phyloP scores from a whole-genome alignment of 1,140 invertebrate species.

The Platyura marginata region DNA sequence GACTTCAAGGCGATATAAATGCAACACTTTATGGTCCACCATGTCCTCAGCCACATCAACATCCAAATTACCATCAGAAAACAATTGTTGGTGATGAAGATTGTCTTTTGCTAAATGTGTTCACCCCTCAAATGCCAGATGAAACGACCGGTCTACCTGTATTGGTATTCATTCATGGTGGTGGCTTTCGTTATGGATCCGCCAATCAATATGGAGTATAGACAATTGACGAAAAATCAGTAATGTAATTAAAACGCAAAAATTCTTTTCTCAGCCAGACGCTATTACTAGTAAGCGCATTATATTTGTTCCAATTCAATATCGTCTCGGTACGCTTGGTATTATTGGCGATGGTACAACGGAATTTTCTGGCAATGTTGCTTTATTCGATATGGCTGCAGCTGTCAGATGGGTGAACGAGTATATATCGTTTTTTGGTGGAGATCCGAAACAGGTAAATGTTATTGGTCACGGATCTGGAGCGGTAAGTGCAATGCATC shows the following conservation, averaged over 20 bases:
- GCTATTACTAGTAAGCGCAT: conserved; percentile 40
- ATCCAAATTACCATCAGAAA: conserved; percentile 9
- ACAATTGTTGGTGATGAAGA: conserved; percentile 41
- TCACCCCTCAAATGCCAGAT: conserved; percentile 41
- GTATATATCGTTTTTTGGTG: conserved; percentile 48
- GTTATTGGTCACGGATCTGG: conserved; percentile 49
- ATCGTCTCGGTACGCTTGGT: conserved; percentile 58
- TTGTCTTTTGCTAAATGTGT: conserved; percentile 62
- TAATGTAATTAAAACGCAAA: too few species aligned
- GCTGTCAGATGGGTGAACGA: conserved; percentile 44
- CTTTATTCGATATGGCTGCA: conserved; percentile 44
- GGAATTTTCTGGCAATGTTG: conserved; percentile 48
- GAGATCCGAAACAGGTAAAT: conserved; percentile 41
- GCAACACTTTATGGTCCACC: conserved; percentile 31
- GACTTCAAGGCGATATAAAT: conserved; percentile 30
- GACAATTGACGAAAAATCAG: too few species aligned
- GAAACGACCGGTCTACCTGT: conserved; percentile 32
- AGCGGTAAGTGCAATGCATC: conserved; percentile 35
- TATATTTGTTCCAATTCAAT: conserved; percentile 64
- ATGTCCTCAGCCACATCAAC: conserved; percentile 32
- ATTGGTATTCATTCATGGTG: conserved; percentile 41
- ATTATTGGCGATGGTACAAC: conserved; percentile 45
- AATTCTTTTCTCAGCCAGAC: too few species aligned
- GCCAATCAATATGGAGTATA: background rate
- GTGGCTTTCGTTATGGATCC: conserved; percentile 29